Conservation (phyloP, 2,797 vertebrate species). For the Phoeniculus purpureus region DNA sequence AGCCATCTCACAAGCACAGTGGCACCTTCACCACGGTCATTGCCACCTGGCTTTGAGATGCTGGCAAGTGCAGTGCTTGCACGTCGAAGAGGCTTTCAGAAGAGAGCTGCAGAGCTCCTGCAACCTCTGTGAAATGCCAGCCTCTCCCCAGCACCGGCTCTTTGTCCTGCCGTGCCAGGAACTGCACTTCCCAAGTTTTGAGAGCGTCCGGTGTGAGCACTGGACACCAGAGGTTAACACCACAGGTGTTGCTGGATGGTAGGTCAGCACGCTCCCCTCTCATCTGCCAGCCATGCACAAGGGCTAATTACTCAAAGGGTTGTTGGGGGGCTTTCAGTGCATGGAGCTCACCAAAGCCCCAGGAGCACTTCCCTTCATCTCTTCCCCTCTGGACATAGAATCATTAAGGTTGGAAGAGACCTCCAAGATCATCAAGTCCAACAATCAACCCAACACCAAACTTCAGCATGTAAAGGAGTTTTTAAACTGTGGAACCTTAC, state of each 20-base stretch:
- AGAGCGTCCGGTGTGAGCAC: not conserved
- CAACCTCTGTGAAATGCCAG: not conserved
- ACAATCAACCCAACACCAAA: too few relatives aligned
- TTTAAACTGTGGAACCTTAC: too few relatives aligned
- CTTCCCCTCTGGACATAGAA: fast-evolving
- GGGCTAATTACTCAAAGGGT: not conserved
- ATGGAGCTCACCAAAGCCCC: not conserved
- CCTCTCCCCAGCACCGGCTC: fast-evolving
- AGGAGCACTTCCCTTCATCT: fast-evolving
- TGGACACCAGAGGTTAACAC: not conserved
- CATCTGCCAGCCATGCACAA: fast-evolving
- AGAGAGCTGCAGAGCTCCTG: not conserved
- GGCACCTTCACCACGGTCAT: not conserved
- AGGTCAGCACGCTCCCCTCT: not conserved
- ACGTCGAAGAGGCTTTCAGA: not conserved
- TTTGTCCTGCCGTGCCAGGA: not conserved
- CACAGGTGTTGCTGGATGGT: not conserved
- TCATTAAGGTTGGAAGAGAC: too few relatives aligned
- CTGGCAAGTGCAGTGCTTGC: not conserved
- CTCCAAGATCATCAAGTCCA: too few relatives aligned
- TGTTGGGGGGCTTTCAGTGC: not conserved
- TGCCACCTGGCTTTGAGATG: not conserved
- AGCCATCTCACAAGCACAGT: not conserved
- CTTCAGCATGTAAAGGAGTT: too few relatives aligned
- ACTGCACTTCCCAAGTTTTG: not conserved